Evolutionary conservation across 2,888 invertebrate genomes (phyloP).

Genomic region (Drepanosiphum platanoidis): DNA sequence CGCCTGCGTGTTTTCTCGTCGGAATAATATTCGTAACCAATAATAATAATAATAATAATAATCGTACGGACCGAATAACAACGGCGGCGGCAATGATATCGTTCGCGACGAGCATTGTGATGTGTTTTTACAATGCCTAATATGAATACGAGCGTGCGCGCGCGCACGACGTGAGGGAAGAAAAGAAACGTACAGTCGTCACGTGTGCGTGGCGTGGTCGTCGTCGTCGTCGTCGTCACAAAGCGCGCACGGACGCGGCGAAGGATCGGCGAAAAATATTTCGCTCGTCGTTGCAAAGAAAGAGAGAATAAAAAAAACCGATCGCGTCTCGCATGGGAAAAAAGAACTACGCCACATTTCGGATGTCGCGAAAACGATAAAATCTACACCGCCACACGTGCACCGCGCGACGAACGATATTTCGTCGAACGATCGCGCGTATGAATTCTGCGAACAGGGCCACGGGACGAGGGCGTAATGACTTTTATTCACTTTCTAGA

Average conservation of each 20-base stretch:
- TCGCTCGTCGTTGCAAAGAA: not conserved
- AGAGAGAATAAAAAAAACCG: not conserved
- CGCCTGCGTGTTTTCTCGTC: not conserved
- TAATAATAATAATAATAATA: too few species aligned
- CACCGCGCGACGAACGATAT: too few species aligned
- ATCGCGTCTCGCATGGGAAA: not conserved
- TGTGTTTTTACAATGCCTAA: not conserved
- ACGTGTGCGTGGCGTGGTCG: not conserved
- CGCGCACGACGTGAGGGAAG: not conserved
- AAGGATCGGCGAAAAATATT: not conserved
- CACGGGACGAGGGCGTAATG: too few species aligned
- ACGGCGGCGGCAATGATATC: not conserved
- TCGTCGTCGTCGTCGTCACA: not conserved
- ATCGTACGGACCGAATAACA: slow-evolving; percentile 13
- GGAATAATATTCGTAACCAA: slow-evolving; percentile 14
- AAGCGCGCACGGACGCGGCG: not conserved
- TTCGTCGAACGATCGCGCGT: too few species aligned
- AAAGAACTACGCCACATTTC: not conserved
- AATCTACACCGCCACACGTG: too few species aligned
- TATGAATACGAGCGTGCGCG: slow-evolving; percentile 14
- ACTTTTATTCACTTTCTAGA: too few species aligned
- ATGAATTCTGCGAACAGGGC: too few species aligned
- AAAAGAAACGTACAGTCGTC: not conserved
- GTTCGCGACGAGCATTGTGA: not conserved
- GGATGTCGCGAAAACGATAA: slow-evolving; percentile 28